Percentiles rank a stretch among this genome's conserved stretches.
phyloP scores from a whole-genome alignment of 2,797 vertebrate genomes.

The Spondyliosoma cantharus region DNA sequence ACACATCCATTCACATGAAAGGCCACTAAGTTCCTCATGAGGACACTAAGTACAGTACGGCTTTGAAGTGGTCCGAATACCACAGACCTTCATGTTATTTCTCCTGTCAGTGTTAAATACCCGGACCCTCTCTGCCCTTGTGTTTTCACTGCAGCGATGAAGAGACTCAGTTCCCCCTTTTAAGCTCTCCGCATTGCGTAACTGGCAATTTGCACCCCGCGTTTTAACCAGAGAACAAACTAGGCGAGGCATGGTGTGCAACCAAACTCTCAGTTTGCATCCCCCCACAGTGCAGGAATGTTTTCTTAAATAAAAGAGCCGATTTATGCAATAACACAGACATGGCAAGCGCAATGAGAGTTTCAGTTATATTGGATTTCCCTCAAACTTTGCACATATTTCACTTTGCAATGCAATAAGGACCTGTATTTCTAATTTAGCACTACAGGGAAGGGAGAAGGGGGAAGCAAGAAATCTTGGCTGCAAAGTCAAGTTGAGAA shows the following conservation, averaged over 20 bases:
- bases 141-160: conserved; percentile 49
- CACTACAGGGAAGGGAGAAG: background rate
- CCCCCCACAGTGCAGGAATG: conserved; percentile 55
- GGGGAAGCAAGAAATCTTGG: conserved; percentile 8
- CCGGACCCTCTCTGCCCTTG: background rate
- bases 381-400: conserved; percentile 40
- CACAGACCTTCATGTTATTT: conserved; percentile 48
- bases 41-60: conserved; percentile 27
- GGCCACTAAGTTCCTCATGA: conserved; percentile 24
- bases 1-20: conserved; percentile 54
- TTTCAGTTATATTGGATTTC: conserved; percentile 21
- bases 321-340: conserved; percentile 63
- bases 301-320: conserved; percentile 67
- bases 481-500: conserved; percentile 38
- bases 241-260: conserved; percentile 42
- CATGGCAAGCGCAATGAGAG: conserved; percentile 35
- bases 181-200: conserved; percentile 52
- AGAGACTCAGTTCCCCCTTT: conserved; percentile 21
- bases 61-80: conserved; percentile 62
- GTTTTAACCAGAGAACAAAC: conserved; percentile 61
- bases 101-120: conserved; percentile 35
- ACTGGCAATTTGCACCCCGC: conserved; percentile 62
- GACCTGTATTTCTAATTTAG: conserved; percentile 53
- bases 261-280: conserved; percentile 50
- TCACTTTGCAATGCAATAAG: conserved; percentile 40